Base-by-base conservation (phyloP, 2,888 invertebrate species). In the Morpho achilles region DNA sequence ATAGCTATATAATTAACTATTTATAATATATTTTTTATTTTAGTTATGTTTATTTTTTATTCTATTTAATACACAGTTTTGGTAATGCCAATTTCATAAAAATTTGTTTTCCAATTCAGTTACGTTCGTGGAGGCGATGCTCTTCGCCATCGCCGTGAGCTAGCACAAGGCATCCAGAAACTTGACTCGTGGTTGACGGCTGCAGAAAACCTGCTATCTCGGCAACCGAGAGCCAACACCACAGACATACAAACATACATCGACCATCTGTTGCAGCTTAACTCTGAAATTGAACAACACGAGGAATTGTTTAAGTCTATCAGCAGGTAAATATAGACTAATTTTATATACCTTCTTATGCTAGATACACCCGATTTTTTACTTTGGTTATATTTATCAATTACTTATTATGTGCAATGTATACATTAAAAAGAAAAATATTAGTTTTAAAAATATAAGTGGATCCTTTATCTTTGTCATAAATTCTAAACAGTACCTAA, bases 221-320 rank as follows among this genome's bases (percentile, higher is more conserved):
- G 93, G 0, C 93, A 94, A 56, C 94, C 96, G 22, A 85, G 95
- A 0, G 96, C 96, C 58, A 93, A 93, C 55, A 95, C 95, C 1
- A 92, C 93, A n/a, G 93, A 94, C 71, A 95, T 98, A 52, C 95
- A 96, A 76, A 91, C 93, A 8, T 96, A 97, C 71, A 94, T 96
- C 23, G 94, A 96, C 61, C 93, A 95, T 67, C 84, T 98, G 53
- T 91, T 96, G 82, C 92, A 92, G 62, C 91, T 97, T 42, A 95
- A 96, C 77, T 91, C 92, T 3, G 96, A 98, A 87, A 93, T 98
- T 1, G 97, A 97, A 72, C 94, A 94, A 48, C 95, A 97, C 64
- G 98, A 98, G 79, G 96, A 96, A 62, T 87, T 97, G 2, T 98
- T 98, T 79, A 98, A 98, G 83, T 94, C 92, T 59, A 95, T 97